A percentile compares a stretch with the other conserved stretches of the same genome.
These are phyloP conservation scores for Grapholita molesta DNA, from an alignment of 1,140 invertebrate genomes.

Conservation along the genomic window DNA sequence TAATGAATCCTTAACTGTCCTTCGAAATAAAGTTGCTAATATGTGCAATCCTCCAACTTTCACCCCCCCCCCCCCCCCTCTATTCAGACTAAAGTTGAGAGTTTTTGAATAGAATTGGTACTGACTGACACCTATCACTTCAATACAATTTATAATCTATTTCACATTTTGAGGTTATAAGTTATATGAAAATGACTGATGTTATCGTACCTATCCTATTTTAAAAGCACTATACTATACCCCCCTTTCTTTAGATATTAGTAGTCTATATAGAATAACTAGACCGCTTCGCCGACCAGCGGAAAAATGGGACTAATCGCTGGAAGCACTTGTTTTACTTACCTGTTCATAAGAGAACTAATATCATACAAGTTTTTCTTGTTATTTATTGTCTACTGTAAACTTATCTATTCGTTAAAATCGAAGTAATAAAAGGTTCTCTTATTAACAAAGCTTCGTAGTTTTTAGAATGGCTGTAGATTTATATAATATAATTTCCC, in stretches of 20 bases:
- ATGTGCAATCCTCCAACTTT: background rate
- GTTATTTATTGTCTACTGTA: background rate
- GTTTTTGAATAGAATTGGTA: no score
- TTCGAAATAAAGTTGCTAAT: background rate
- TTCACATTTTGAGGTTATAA: no score
- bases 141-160: no score
- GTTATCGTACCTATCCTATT: no score
- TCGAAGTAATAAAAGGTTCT: slow-evolving; percentile 21
- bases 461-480: slow-evolving; percentile 47
- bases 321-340: slow-evolving; percentile 31
- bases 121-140: no score
- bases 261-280: background rate
- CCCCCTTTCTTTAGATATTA: slow-evolving; percentile 32
- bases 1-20: background rate
- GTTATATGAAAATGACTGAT: no score
- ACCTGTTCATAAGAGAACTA: slow-evolving; percentile 27
- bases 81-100: background rate
- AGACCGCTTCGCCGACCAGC: slow-evolving; percentile 51
- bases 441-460: slow-evolving; percentile 44
- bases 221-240: no score
- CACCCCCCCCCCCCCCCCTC: background rate
- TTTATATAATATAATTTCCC: slow-evolving; percentile 24
- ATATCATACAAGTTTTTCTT: background rate
- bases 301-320: slow-evolving; percentile 31
- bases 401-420: background rate